Percentiles rank a stretch among this genome's conserved stretches.
These are phyloP conservation scores for Rhabdophis nuchalis DNA, from an alignment of 2,797 vertebrate species.

Conservation along the genomic window DNA sequence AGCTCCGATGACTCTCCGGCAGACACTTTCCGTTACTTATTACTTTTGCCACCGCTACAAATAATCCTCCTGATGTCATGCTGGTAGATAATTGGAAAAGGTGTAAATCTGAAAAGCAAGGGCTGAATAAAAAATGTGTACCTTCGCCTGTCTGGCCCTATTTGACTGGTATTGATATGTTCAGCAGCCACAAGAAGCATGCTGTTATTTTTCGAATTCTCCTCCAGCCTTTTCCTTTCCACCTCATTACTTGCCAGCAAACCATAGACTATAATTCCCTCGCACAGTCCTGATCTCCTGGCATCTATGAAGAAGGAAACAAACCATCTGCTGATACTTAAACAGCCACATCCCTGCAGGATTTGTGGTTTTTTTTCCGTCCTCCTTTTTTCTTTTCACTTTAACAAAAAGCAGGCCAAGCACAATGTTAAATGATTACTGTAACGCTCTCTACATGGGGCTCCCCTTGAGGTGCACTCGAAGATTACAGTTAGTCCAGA, in stretches of 20 bases:
- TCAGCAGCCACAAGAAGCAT: conserved; percentile 1
- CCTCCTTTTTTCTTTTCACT: conserved; percentile 5
- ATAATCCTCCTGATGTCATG: neutral
- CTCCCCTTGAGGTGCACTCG: too few relatives aligned
- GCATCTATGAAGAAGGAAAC: neutral
- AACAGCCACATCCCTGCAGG: neutral
- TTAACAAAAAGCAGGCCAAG: neutral
- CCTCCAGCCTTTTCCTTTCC: conserved; percentile 26
- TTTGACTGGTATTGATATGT: conserved; percentile 21
- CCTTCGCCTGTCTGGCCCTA: conserved; percentile 18
- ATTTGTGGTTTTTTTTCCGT: neutral
- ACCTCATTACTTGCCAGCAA: conserved; percentile 22
- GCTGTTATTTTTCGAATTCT: conserved; percentile 2
- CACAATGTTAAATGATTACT: too few relatives aligned
- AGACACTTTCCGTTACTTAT: neutral
- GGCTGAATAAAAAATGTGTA: neutral
- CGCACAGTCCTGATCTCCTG: conserved; percentile 1
- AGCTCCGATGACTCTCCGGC: neutral
- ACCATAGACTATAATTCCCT: conserved; percentile 2
- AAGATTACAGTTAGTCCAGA: too few relatives aligned
- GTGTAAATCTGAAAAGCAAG: neutral
- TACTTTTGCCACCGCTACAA: neutral
- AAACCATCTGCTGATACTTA: neutral
- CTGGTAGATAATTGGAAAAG: conserved; percentile 21
- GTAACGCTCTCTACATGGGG: too few relatives aligned